Conservation (phyloP, 2,797 vertebrate species). For the Sebastes iracundus region DNA sequence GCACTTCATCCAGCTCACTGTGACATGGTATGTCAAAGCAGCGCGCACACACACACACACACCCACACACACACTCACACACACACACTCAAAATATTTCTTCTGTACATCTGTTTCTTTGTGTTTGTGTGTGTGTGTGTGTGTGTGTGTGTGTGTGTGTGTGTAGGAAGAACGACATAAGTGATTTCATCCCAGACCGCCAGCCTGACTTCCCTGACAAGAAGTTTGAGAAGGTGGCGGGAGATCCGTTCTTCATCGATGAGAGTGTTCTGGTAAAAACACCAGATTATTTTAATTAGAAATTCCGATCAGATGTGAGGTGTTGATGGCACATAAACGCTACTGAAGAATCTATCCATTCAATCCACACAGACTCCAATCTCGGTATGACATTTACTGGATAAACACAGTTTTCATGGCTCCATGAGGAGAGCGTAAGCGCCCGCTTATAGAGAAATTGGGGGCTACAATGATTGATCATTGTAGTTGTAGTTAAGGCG, state of each 20-base stretch:
- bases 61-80: too few species aligned
- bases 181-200: slow-evolving; percentile 83
- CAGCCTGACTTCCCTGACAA: slow-evolving; percentile 81
- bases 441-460: too few species aligned
- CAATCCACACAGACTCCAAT: too few species aligned
- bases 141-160: neutral
- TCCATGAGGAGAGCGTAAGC: too few species aligned
- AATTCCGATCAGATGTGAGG: neutral
- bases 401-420: too few species aligned
- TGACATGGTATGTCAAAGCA: slow-evolving; percentile 69
- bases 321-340: neutral
- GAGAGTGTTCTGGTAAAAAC: slow-evolving; percentile 80
- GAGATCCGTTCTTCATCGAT: slow-evolving; percentile 83
- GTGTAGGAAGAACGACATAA: slow-evolving; percentile 84
- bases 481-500: too few species aligned
- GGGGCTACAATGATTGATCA: too few species aligned
- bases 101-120: neutral
- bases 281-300: neutral
- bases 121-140: neutral
- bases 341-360: too few species aligned
- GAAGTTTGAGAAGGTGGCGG: slow-evolving; percentile 84
- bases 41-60: neutral
- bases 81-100: neutral
- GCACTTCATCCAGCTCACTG: slow-evolving; percentile 82
- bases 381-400: too few species aligned